These are phyloP conservation scores for Hyphantria cunea DNA, from an alignment of 1,140 invertebrate genomes.

Conservation along the genomic window DNA sequence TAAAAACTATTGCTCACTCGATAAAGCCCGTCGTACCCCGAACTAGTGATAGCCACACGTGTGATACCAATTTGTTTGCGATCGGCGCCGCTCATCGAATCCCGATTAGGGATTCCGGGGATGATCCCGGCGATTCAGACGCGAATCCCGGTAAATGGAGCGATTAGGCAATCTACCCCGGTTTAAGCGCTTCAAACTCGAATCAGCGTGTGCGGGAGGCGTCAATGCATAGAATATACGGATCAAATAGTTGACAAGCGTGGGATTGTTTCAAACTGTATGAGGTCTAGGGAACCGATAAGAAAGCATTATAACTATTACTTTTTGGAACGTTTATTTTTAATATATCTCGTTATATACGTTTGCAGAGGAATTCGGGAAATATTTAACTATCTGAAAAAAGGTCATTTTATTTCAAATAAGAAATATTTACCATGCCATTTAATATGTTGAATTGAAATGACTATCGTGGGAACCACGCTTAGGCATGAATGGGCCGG, in stretches of 20 bases:
- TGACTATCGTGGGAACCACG: too few species aligned
- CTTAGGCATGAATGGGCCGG: too few species aligned
- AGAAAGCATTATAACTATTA: neutral
- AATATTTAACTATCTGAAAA: neutral
- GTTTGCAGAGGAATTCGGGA: too few species aligned
- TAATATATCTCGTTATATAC: too few species aligned
- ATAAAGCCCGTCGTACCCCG: constrained; percentile 22
- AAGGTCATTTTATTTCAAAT: neutral
- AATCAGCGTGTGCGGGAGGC: constrained; percentile 20
- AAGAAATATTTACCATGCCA: too few species aligned
- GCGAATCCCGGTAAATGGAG: constrained; percentile 40
- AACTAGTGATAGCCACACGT: constrained; percentile 38
- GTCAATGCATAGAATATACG: constrained; percentile 1
- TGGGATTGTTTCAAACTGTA: neutral
- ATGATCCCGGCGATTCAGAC: constrained; percentile 42
- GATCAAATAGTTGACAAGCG: neutral
- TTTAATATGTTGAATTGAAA: too few species aligned
- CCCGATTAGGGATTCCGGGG: constrained; percentile 59
- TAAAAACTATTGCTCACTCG: constrained; percentile 30
- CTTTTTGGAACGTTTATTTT: too few species aligned
- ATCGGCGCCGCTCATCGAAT: constrained; percentile 56
- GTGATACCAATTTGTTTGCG: constrained; percentile 60
- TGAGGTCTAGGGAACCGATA: neutral
- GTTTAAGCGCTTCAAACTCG: constrained; percentile 37
- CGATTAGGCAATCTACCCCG: constrained; percentile 47